Evolutionary conservation across 2,113 vertebrate species (phyloP).

Genomic region (Parus major): DNA sequence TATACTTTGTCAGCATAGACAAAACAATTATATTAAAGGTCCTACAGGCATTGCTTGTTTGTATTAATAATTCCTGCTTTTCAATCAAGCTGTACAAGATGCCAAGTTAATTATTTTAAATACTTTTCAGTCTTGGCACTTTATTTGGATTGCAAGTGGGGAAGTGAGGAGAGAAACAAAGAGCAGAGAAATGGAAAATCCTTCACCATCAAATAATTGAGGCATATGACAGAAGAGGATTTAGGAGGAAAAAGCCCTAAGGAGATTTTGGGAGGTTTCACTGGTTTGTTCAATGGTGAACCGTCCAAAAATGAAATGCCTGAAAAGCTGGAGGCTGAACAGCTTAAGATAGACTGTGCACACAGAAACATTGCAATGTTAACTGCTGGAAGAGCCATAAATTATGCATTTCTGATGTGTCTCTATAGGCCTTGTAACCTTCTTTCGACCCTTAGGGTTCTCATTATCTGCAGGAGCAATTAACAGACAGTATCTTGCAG

Average conservation of each 20-base stretch:
- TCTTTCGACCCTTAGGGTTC: constrained; percentile 38
- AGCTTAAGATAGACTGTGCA: neutral
- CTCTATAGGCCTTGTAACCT: constrained; percentile 4
- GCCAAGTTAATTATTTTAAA: constrained; percentile 46
- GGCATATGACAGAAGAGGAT: neutral
- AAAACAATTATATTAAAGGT: constrained; percentile 3
- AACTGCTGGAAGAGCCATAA: constrained; percentile 17
- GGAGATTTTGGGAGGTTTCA: neutral
- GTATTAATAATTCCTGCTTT: constrained; percentile 8
- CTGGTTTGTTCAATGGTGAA: constrained; percentile 3
- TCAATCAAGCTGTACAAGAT: neutral
- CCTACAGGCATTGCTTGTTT: constrained; percentile 16
- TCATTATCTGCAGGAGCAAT: constrained; percentile 35
- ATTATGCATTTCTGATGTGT: constrained; percentile 30
- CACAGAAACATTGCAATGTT: neutral
- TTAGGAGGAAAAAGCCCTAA: neutral
- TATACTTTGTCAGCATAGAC: constrained; percentile 1
- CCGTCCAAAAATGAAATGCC: neutral
- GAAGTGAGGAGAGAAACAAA: neutral
- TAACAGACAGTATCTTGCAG: constrained; percentile 44
- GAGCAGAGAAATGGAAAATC: neutral
- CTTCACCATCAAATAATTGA: neutral
- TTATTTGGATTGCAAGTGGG: neutral
- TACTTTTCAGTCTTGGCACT: neutral
- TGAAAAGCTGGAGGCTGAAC: neutral